phyloP scores from a whole-genome alignment of 2,888 invertebrate genomes.

The Drosophila ezoana region DNA sequence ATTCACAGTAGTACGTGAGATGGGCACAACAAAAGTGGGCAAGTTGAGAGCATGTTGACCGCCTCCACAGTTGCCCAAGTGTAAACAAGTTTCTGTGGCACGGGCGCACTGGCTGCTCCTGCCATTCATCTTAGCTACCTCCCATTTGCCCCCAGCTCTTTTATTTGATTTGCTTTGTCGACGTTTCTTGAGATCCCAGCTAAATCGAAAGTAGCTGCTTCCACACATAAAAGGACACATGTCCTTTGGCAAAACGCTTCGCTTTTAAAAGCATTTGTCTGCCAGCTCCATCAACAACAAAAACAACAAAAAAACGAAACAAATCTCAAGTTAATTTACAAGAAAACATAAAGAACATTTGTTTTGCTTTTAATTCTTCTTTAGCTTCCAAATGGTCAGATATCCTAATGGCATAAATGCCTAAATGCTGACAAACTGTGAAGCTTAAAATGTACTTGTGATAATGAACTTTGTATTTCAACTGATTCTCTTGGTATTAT shows the following conservation, averaged over 20 bases:
- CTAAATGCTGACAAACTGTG: neutral
- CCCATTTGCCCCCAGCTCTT: constrained; percentile 26
- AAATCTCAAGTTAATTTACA: constrained; percentile 66
- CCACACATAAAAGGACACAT: constrained; percentile 65
- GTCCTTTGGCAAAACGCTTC: constrained; percentile 70
- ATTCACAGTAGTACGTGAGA: constrained; percentile 19
- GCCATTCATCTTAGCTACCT: neutral
- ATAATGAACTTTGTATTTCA: neutral
- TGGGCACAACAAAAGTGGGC: constrained; percentile 49
- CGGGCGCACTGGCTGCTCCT: neutral
- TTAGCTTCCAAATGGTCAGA: constrained; percentile 30
- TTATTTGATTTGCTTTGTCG: constrained; percentile 51
- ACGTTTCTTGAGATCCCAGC: constrained; percentile 43
- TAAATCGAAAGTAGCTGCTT: constrained; percentile 64
- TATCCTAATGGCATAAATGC: constrained; percentile 23
- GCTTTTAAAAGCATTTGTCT: constrained; percentile 77
- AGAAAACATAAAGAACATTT: constrained; percentile 18
- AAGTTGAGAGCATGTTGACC: constrained; percentile 65
- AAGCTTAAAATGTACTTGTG: neutral
- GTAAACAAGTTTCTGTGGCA: constrained; percentile 57
- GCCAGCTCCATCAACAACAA: constrained; percentile 22
- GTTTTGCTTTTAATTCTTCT: constrained; percentile 31
- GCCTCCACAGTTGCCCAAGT: constrained; percentile 49
- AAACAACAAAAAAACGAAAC: constrained; percentile 12
- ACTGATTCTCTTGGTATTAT: neutral